phyloP scores from a whole-genome alignment of 2,888 invertebrate genomes.

The Lasioglossum vierecki region DNA sequence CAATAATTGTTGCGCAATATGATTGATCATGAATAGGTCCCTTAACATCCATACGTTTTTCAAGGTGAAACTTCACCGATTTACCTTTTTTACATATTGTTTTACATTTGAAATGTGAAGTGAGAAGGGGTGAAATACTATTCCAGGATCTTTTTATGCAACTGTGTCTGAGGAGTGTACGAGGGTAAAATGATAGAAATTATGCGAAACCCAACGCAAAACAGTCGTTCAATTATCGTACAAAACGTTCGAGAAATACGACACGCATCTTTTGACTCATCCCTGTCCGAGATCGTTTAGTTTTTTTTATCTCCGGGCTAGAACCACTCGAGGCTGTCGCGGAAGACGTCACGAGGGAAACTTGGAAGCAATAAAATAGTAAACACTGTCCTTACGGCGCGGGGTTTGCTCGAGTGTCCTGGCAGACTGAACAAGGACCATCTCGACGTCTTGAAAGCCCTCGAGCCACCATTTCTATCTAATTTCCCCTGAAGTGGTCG shows the following conservation, averaged over 20 bases:
- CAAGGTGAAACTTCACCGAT: too few species aligned
- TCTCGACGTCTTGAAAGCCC: not conserved
- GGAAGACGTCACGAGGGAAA: conserved; percentile 65
- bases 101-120: too few species aligned
- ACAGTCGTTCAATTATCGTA: not conserved
- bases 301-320: conserved; percentile 16
- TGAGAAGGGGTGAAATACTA: too few species aligned
- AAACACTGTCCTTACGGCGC: conserved; percentile 78
- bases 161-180: too few species aligned
- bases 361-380: conserved; percentile 73
- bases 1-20: too few species aligned
- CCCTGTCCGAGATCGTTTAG: conserved; percentile 35
- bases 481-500: not conserved
- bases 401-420: conserved; percentile 37
- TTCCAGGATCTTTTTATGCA: too few species aligned
- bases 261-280: not conserved
- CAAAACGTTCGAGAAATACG: not conserved
- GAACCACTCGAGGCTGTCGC: conserved; percentile 67
- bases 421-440: not conserved
- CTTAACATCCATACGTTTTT: too few species aligned
- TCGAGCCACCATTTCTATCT: conserved; percentile 3
- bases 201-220: not conserved
- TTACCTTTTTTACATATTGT: too few species aligned
- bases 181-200: not conserved
- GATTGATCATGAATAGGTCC: too few species aligned